A percentile compares a stretch with the other conserved stretches of the same genome.
phyloP scores from a whole-genome alignment of 2,888 invertebrate genomes.

The Zhengitettix transpicula region DNA sequence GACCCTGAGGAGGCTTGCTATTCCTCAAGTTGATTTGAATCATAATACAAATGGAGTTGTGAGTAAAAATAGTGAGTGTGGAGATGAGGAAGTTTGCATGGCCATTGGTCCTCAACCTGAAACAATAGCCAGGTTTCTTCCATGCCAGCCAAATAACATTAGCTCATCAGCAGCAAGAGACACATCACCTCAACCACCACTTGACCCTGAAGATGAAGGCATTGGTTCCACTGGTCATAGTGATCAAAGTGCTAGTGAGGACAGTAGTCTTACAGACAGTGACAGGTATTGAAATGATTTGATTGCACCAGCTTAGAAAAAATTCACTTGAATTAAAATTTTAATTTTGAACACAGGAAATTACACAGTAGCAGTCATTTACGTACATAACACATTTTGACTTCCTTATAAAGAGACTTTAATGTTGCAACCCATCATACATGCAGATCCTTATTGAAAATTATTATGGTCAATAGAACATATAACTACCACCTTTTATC shows the following conservation, averaged over 20 bases:
- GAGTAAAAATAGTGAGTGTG: constrained; percentile 1
- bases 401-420: too few relatives aligned
- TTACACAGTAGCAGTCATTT: too few relatives aligned
- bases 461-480: too few relatives aligned
- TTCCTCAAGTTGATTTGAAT: constrained; percentile 27
- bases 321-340: too few relatives aligned
- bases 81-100: constrained; percentile 1
- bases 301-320: too few relatives aligned
- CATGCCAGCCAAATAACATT: background rate
- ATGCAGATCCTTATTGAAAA: too few relatives aligned
- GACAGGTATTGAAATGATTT: constrained; percentile 27
- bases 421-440: too few relatives aligned
- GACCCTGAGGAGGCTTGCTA: constrained; percentile 29
- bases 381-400: too few relatives aligned
- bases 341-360: too few relatives aligned
- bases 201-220: constrained; percentile 12
- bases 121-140: background rate
- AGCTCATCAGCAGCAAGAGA: constrained; percentile 12
- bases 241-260: constrained; percentile 57
- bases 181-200: constrained; percentile 9
- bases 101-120: background rate
- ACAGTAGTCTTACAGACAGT: constrained; percentile 59
- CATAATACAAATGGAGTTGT: constrained; percentile 4
- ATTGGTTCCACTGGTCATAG: constrained; percentile 16
- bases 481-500: too few relatives aligned